Base-by-base conservation (phyloP, 1,140 invertebrate species). In the Caenorhabditis elegans region DNA sequence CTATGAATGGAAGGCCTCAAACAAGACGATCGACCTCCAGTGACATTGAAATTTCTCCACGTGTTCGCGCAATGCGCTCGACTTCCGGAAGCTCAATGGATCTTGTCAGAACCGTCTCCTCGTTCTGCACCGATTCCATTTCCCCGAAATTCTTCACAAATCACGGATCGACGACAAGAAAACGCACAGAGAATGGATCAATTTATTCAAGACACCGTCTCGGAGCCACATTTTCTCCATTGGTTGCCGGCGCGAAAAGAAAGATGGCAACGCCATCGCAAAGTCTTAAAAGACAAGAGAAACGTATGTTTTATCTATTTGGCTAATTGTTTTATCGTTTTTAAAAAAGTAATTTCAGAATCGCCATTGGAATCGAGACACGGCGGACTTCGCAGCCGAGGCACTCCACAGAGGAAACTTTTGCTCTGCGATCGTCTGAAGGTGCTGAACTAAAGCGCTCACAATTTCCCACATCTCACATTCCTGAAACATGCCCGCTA, bases 171-270 rank as follows among this genome's bases (percentile, higher is more conserved):
- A 31, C 60, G n/a, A 70, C 10, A 39, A 70, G 34, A 70, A 6
- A 10, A 8, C 13, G 15, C 3, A 17, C 13, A 10, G 15, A 31
- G 28, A 26, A 11, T 10, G 53, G 26, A 31, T 60, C 53, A 0
- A 17, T 70, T 26, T 70, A 70, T 34, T 70, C 60, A n/a, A 70
- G 22, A 39, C 60, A 70, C 43, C 60, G 60, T 70, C 34, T 70
- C n/a, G 60, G 60, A 8, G 17, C 34, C 34, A 39, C 60, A 34
- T 70, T 70, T 26, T 70, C 60, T 6, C 60, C 60, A 15, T 17
- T 39, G 60, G 34, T 70, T 2, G 34, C 60, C n/a, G 60, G 60
- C 19, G 60, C 34, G 5, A 39, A 13, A n/a, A 39, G 11, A 13
- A 70, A 39, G 19, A 3, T 39, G 4, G 60, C 60, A 5, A 70